phyloP scores from a whole-genome alignment of 2,113 vertebrate genomes.

The Serilophus lunatus region DNA sequence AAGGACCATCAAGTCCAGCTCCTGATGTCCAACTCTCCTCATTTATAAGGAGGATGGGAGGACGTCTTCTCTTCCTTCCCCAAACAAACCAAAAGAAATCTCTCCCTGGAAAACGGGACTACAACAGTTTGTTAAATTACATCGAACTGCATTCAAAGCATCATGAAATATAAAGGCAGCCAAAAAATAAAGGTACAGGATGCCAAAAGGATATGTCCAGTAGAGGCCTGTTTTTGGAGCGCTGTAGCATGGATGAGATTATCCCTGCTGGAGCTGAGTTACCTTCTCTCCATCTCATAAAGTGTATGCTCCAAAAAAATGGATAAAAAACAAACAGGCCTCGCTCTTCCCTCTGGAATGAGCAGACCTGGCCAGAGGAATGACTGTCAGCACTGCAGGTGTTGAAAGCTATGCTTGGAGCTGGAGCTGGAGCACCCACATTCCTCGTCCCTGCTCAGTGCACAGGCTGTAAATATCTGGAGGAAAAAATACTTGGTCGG shows the following conservation, averaged over 20 bases:
- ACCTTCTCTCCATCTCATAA: not conserved
- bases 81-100: not conserved
- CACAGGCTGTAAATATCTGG: not conserved
- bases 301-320: not conserved
- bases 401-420: not conserved
- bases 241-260: not conserved
- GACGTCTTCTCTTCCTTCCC: not conserved
- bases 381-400: not conserved
- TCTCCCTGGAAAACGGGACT: not conserved
- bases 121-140: not conserved
- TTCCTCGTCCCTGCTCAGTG: rapidly evolving
- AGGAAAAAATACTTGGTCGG: not conserved
- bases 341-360: not conserved
- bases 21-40: not conserved
- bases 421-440: not conserved
- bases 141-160: not conserved
- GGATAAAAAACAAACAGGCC: not conserved
- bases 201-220: not conserved
- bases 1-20: not conserved
- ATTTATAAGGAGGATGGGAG: not conserved
- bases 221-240: not conserved
- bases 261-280: not conserved
- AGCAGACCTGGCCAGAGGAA: not conserved
- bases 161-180: not conserved
- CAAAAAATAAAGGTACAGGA: not conserved